Percentiles rank a stretch among this genome's conserved stretches.
Conservation (phyloP, 2,888 invertebrate genomes). For the Hetaerina titia region DNA sequence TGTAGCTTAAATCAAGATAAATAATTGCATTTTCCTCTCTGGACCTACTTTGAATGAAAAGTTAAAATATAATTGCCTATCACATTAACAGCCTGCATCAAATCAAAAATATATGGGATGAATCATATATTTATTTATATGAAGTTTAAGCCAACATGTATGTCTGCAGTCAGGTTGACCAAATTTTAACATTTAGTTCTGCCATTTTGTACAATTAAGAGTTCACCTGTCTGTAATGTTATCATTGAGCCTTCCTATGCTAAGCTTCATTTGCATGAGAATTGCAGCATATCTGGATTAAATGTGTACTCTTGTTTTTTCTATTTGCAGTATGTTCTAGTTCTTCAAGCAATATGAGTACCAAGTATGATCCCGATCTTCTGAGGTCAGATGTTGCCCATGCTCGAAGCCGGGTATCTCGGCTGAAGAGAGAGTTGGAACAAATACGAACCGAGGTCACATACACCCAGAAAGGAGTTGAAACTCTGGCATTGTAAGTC, state of each 20-base stretch:
- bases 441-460: constrained; percentile 95
- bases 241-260: background rate
- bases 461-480: constrained; percentile 94
- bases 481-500: constrained; percentile 92
- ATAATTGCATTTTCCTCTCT: background rate
- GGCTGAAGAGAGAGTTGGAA: constrained; percentile 92
- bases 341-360: constrained; percentile 89
- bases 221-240: background rate
- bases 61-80: background rate
- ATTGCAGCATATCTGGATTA: background rate
- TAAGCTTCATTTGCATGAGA: background rate
- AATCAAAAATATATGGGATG: background rate
- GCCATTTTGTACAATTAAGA: background rate
- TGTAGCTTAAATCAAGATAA: constrained; percentile 51
- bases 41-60: background rate
- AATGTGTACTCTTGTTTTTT: background rate
- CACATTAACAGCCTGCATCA: background rate
- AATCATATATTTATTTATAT: background rate
- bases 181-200: background rate
- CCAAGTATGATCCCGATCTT: constrained; percentile 96
- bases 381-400: constrained; percentile 94
- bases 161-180: no score
- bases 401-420: constrained; percentile 92
- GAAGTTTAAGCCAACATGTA: background rate
- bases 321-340: constrained; percentile 89